Evolutionary conservation across 1,140 invertebrate genomes (phyloP), one percentile per base, ranked within the genome.

Genomic region (Hyphantria cunea): DNA sequence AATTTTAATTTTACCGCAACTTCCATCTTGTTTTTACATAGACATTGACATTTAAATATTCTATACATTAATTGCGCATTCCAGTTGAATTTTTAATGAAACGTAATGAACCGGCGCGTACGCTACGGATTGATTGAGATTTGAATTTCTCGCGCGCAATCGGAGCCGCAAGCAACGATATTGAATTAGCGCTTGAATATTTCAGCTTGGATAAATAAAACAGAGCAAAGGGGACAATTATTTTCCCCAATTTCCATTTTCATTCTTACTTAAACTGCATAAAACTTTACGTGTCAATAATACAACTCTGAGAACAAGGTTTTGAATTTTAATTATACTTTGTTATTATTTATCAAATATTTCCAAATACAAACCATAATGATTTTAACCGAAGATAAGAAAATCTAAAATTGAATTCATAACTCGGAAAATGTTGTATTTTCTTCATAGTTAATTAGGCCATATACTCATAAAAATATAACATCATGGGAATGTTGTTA

Each of bases 81-180:
- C 72, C 49, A 66, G 70, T 78, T 82, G 83, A 85, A 85, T 86
- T 86, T 84, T 89, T 84, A 80, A 88, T 86, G 78, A 76, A 84
- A 76, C 68, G 64, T 79, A 77, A 76, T 68, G 60, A 77, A 82
- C 71, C 60, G 72, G 65, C 73, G 72, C 68, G 68, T 69, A 68
- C 67, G 63, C 71, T 52, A 51, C 63, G 47, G 71, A 84, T 83
- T 87, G 82, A 86, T 89, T 86, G 80, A 72, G 75, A 82, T 89
- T 89, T 86, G 75, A 86, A 86, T 86, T 78, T 80, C 81, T 83
- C 76, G 76, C 72, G 74, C 72, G 68, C 76, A 82, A 78, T 80
- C 78, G 76, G 70, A 80, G 64, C 62, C 56, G 51, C 70, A 69
- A 72, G 70, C 66, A 61, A 60, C 69, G 69, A 74, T 81, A 86